Base-by-base conservation (phyloP, 2,888 invertebrate species). In the Acanthosepion lycidas region DNA sequence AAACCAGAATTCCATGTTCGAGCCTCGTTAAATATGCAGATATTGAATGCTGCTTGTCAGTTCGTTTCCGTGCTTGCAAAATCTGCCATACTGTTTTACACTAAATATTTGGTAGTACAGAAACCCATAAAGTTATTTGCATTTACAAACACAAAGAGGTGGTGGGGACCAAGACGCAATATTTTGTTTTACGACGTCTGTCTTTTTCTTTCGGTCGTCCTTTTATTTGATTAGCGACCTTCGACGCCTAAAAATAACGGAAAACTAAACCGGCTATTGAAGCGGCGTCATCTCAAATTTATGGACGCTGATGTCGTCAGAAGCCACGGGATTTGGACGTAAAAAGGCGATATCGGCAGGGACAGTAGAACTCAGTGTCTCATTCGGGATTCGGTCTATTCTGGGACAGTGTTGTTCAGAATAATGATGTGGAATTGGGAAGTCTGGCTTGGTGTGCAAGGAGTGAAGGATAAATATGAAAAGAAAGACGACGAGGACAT, bases 331-430 rank as follows among this genome's bases (percentile, higher is more conserved):
- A n/a, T 78, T 78, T 33, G n/a, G 78, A 33, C n/a, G 78, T 78
- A 78, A 78, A 64, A 78, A 78, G 78, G n/a, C 12, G n/a, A 33
- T 2, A 1, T 78, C 78, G n/a, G n/a, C n/a, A 15, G 33, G n/a
- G 78, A 33, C n/a, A 33, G n/a, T 15, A 33, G n/a, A 33, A n/a
- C 78, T n/a, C n/a, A 5, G 78, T n/a, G 78, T 12, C 78, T n/a
- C 78, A 78, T 78, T 78, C n/a, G 78, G 78, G 78, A 78, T 78
- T 78, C 78, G 33, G n/a, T 78, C n/a, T 78, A 78, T 78, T n/a
- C 78, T n/a, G n/a, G 33, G 78, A 78, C 78, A 78, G 78, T n/a
- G 78, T n/a, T n/a, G 78, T n/a, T n/a, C n/a, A 3, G 78, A 78
- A 78, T 78, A n/a, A 78, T n/a, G 78, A 78, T 78, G 78, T 78